Percentiles rank a stretch among this genome's conserved stretches.
phyloP scores from a whole-genome alignment of 2,888 invertebrate genomes.

The Dasypogon diadema region DNA sequence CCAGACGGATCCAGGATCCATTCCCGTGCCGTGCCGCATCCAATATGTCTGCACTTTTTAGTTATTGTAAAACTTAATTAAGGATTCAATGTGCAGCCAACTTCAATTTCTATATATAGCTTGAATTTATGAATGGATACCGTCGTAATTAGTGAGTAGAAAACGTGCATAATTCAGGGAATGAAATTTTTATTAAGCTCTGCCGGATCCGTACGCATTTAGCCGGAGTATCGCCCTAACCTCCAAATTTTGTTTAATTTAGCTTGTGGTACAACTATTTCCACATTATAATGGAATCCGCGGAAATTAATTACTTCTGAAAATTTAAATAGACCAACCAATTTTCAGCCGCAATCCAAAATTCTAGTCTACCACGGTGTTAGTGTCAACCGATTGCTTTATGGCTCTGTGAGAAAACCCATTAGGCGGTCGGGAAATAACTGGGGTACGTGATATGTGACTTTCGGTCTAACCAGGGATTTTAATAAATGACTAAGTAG shows the following conservation, averaged over 20 bases:
- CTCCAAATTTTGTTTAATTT: slow-evolving; percentile 39
- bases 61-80: slow-evolving; percentile 29
- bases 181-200: slow-evolving; percentile 20
- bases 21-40: neutral
- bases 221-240: neutral
- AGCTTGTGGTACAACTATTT: slow-evolving; percentile 37
- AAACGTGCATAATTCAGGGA: slow-evolving; percentile 4
- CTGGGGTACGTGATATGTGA: slow-evolving; percentile 22
- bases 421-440: slow-evolving; percentile 20
- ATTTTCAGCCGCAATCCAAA: slow-evolving; percentile 27
- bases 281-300: slow-evolving; percentile 44
- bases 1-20: neutral
- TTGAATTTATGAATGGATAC: slow-evolving; percentile 18
- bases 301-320: slow-evolving; percentile 44
- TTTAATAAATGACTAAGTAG: slow-evolving; percentile 31
- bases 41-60: neutral
- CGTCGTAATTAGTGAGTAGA: slow-evolving; percentile 1
- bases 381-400: slow-evolving; percentile 41
- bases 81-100: slow-evolving; percentile 15
- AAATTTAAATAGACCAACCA: slow-evolving; percentile 43
- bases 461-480: slow-evolving; percentile 29
- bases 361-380: neutral
- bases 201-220: neutral
- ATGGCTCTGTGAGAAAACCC: neutral
- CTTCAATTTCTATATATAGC: slow-evolving; percentile 23